Conservation (phyloP, 2,888 invertebrate species). For the Melieria picta region DNA sequence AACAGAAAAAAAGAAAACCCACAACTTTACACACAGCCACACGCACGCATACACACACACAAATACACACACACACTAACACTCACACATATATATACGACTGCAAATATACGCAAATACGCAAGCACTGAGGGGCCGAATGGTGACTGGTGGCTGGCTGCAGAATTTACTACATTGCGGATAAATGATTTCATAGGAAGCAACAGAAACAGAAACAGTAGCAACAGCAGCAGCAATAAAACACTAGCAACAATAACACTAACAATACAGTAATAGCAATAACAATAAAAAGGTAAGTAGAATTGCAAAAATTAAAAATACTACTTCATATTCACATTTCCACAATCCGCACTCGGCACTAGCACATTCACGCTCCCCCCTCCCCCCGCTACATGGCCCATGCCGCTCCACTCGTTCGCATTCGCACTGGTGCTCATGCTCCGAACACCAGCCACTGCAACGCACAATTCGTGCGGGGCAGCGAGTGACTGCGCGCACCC, state of each 20-base stretch:
- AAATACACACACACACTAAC: conserved; percentile 36
- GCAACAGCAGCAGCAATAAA: conserved; percentile 11
- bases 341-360: neutral
- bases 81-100: neutral
- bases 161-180: conserved; percentile 15
- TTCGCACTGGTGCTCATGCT: too few species aligned
- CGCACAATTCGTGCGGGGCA: too few species aligned
- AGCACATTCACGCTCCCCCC: neutral
- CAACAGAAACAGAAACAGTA: conserved; percentile 9
- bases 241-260: conserved; percentile 21
- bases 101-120: conserved; percentile 1
- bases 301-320: conserved; percentile 26
- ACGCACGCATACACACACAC: conserved; percentile 32
- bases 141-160: conserved; percentile 27
- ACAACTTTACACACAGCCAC: conserved; percentile 12
- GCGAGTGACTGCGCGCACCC: too few species aligned
- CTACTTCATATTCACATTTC: conserved; percentile 8
- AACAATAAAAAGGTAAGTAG: conserved; percentile 40
- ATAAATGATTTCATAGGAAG: conserved; percentile 33
- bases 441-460: too few species aligned
- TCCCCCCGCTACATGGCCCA: too few species aligned
- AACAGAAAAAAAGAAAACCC: conserved; percentile 43
- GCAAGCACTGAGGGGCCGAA: neutral
- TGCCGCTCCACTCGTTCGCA: too few species aligned
- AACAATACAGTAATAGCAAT: conserved; percentile 35